A percentile compares a stretch with the other conserved stretches of the same genome.
These are phyloP conservation scores for Ramphastos sulfuratus DNA, from an alignment of 2,113 vertebrate genomes.

Conservation along the genomic window DNA sequence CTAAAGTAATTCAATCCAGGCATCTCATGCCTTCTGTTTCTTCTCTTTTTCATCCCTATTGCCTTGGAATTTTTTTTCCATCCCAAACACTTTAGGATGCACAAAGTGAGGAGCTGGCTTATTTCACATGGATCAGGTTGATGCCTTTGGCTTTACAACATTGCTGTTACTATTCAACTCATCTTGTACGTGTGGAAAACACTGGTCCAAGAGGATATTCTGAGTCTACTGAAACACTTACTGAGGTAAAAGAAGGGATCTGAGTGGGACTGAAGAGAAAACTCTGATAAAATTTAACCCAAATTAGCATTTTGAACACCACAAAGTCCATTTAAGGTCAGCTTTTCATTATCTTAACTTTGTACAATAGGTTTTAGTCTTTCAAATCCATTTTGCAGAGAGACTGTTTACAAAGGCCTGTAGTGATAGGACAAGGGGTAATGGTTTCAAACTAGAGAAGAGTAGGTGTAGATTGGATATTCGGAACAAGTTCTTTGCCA, in stretches of 20 bases:
- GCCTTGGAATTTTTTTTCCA: background rate
- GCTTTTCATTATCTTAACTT: background rate
- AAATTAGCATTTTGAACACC: background rate
- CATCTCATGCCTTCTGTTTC: background rate
- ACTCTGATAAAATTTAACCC: background rate
- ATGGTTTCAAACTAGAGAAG: too few species aligned
- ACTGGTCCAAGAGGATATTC: background rate
- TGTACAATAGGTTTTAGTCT: background rate
- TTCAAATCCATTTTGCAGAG: background rate
- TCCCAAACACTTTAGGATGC: background rate
- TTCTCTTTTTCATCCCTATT: background rate
- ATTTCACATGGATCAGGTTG: background rate
- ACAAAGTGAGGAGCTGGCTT: background rate
- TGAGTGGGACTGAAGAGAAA: background rate
- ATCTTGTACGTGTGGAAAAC: background rate
- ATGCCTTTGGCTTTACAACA: background rate
- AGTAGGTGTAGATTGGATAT: too few species aligned
- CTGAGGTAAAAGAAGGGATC: background rate
- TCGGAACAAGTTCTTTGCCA: too few species aligned
- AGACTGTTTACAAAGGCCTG: too few species aligned
- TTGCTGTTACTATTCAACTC: background rate
- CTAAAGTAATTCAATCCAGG: background rate
- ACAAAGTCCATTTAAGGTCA: background rate
- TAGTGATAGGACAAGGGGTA: too few species aligned
- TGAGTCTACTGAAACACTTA: background rate